These are phyloP conservation scores for Polietes domitor DNA, from an alignment of 2,888 invertebrate genomes.

Conservation along the genomic window DNA sequence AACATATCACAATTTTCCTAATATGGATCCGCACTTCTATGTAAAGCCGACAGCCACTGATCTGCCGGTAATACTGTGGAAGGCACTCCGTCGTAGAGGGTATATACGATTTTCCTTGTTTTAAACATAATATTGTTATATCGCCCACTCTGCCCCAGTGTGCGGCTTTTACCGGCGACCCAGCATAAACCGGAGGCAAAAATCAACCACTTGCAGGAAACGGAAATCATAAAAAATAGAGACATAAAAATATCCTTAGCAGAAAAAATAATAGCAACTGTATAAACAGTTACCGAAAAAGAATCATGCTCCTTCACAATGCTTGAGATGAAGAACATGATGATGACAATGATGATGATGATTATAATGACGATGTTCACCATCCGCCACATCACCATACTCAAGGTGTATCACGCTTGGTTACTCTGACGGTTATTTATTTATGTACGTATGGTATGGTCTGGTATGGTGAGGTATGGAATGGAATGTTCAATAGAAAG, in stretches of 20 bases:
- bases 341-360: neutral
- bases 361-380: neutral
- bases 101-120: too few relatives aligned
- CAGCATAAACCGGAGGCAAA: constrained; percentile 20
- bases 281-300: constrained; percentile 22
- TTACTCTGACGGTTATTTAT: constrained; percentile 32
- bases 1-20: too few relatives aligned
- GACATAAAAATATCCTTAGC: constrained; percentile 27
- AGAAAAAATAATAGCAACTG: constrained; percentile 35
- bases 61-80: too few relatives aligned
- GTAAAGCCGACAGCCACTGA: too few relatives aligned
- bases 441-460: constrained; percentile 35
- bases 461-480: constrained; percentile 70
- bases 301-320: constrained; percentile 7
- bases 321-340: neutral
- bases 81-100: too few relatives aligned
- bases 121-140: too few relatives aligned
- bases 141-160: too few relatives aligned
- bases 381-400: neutral
- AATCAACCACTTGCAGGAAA: constrained; percentile 42
- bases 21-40: too few relatives aligned
- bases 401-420: constrained; percentile 48
- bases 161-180: neutral
- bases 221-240: constrained; percentile 49
- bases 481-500: constrained; percentile 75